phyloP scores from a whole-genome alignment of 2,888 invertebrate genomes.

The Aporophyla lueneburgensis region DNA sequence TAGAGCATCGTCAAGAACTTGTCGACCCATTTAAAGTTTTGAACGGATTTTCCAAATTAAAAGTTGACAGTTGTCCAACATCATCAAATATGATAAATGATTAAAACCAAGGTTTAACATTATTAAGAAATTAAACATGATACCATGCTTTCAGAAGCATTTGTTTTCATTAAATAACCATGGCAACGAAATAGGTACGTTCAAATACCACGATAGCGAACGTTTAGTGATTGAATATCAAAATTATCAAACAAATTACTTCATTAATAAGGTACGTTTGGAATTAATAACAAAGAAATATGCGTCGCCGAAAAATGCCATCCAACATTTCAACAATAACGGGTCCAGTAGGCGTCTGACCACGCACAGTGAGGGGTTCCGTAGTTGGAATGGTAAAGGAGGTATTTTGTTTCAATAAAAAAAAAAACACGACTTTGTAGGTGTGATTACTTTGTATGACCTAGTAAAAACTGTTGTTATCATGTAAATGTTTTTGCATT shows the following conservation, averaged over 20 bases:
- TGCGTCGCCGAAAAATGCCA: neutral
- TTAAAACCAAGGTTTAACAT: conserved; percentile 14
- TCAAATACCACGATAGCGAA: conserved; percentile 7
- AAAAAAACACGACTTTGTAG: no score
- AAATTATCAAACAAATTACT: neutral
- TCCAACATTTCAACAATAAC: neutral
- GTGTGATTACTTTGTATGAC: no score
- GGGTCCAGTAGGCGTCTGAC: neutral
- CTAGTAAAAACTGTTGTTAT: no score
- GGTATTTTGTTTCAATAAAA: no score
- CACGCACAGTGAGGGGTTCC: neutral
- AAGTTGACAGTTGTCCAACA: conserved; percentile 28
- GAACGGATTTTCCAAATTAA: conserved; percentile 27
- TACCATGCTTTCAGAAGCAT: conserved; percentile 27
- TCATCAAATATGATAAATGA: conserved; percentile 11
- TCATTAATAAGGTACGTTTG: neutral
- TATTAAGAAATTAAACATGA: conserved; percentile 11
- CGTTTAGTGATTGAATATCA: neutral
- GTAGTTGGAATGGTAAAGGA: neutral
- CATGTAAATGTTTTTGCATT: no score
- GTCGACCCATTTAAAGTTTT: conserved; percentile 50
- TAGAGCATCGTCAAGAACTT: conserved; percentile 90
- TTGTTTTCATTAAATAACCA: conserved; percentile 73
- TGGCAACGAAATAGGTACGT: conserved; percentile 68
- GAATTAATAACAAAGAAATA: neutral